These are phyloP conservation scores for Megaceryle maxima DNA, from an alignment of 2,113 vertebrate species.

Conservation along the genomic window DNA sequence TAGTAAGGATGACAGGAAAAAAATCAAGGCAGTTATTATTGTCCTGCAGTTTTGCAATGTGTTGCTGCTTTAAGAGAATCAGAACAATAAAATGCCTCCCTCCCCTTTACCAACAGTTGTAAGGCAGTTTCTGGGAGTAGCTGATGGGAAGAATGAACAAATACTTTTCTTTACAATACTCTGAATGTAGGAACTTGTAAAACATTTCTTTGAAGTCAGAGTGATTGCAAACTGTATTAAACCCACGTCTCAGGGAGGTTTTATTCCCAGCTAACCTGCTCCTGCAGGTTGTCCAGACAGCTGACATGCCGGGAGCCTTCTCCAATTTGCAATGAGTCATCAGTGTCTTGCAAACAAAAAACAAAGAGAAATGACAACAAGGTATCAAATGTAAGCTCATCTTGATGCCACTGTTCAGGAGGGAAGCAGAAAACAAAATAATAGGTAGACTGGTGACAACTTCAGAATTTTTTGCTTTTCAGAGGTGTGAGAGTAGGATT, in stretches of 20 bases:
- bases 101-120: background rate
- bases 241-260: background rate
- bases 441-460: background rate
- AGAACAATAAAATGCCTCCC: background rate
- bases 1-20: background rate
- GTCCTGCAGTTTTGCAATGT: background rate
- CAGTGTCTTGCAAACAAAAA: background rate
- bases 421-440: background rate
- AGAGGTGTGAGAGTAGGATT: background rate
- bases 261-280: background rate
- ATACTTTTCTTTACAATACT: background rate
- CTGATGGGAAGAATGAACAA: background rate
- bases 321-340: background rate
- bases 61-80: background rate
- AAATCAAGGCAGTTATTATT: background rate
- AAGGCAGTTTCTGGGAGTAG: background rate
- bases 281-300: background rate
- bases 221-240: background rate
- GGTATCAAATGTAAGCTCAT: background rate
- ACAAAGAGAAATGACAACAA: conserved; percentile 10
- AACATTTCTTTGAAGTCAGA: background rate
- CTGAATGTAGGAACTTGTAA: background rate
- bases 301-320: background rate
- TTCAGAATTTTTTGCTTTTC: background rate
- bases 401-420: background rate